A percentile compares a stretch with the other conserved stretches of the same genome.
These are phyloP conservation scores for Drosophila arizonae DNA, from an alignment of 1,140 invertebrate species.

Conservation along the genomic window DNA sequence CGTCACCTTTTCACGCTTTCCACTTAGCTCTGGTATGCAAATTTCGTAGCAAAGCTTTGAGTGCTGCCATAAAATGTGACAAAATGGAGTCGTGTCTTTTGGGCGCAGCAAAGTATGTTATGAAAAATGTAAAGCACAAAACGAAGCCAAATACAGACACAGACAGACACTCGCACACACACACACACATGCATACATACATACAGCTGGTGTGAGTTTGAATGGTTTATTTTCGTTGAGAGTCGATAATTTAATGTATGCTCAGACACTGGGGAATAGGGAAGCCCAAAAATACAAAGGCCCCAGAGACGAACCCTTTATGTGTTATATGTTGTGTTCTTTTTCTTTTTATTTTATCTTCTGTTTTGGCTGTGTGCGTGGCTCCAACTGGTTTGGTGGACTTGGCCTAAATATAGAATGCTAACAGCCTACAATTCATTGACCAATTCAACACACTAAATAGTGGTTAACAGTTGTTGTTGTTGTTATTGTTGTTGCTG, in stretches of 20 bases:
- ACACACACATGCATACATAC: conserved; percentile 3
- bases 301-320: conserved; percentile 21
- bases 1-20: neutral
- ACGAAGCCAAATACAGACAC: conserved; percentile 9
- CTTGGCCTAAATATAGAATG: conserved; percentile 56
- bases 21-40: conserved; percentile 48
- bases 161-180: conserved; percentile 22
- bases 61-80: conserved; percentile 56
- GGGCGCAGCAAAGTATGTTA: conserved; percentile 50
- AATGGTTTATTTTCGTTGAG: conserved; percentile 62
- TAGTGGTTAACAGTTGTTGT: conserved; percentile 29
- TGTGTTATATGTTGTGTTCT: too few relatives aligned
- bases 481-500: conserved; percentile 9
- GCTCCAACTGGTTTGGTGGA: neutral
- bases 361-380: neutral
- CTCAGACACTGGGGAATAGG: conserved; percentile 35
- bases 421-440: conserved; percentile 48
- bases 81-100: conserved; percentile 51
- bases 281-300: conserved; percentile 23
- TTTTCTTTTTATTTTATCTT: neutral
- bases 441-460: conserved; percentile 34
- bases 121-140: conserved; percentile 34
- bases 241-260: conserved; percentile 62
- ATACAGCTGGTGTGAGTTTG: conserved; percentile 29
- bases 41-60: conserved; percentile 59